These are phyloP conservation scores for Porites lobata DNA, from an alignment of 92 coral and sea anemone species.

Conservation along the genomic window DNA sequence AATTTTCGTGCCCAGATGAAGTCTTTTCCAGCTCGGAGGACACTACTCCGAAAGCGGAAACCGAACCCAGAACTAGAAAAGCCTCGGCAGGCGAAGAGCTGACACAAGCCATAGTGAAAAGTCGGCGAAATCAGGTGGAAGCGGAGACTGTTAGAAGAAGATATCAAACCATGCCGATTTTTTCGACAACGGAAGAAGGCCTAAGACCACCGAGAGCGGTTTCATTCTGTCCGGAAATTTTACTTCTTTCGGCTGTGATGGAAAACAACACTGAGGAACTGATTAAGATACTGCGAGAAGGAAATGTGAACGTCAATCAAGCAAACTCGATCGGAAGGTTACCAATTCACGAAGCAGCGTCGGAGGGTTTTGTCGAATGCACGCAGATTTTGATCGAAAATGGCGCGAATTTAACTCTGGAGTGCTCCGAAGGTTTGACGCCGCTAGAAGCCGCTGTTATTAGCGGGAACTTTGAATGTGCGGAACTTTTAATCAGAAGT, in stretches of 20 bases:
- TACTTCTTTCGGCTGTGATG: conserved; percentile 75
- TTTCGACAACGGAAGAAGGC: conserved; percentile 24
- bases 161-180: conserved; percentile 48
- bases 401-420: conserved; percentile 70
- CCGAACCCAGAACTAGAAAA: conserved; percentile 19
- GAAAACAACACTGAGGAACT: conserved; percentile 81
- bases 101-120: conserved; percentile 42
- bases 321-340: conserved; percentile 71
- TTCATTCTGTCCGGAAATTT: conserved; percentile 76
- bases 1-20: conserved; percentile 42
- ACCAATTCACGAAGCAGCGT: conserved; percentile 81
- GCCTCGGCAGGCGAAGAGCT: conserved; percentile 27
- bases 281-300: conserved; percentile 74
- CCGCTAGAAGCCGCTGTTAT: conserved; percentile 78
- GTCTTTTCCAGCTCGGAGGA: conserved; percentile 21
- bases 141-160: conserved; percentile 3
- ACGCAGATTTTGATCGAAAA: conserved; percentile 68
- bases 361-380: conserved; percentile 70
- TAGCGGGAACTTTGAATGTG: conserved; percentile 85
- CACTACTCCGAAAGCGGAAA: not conserved
- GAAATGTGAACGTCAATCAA: conserved; percentile 68
- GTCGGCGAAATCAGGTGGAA: conserved; percentile 26
- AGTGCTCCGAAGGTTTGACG: conserved; percentile 74
- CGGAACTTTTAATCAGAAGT: conserved; percentile 79
- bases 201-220: conserved; percentile 45